Evolutionary conservation across 1,140 invertebrate species (phyloP).

Genomic region (Saccostrea glomerata): DNA sequence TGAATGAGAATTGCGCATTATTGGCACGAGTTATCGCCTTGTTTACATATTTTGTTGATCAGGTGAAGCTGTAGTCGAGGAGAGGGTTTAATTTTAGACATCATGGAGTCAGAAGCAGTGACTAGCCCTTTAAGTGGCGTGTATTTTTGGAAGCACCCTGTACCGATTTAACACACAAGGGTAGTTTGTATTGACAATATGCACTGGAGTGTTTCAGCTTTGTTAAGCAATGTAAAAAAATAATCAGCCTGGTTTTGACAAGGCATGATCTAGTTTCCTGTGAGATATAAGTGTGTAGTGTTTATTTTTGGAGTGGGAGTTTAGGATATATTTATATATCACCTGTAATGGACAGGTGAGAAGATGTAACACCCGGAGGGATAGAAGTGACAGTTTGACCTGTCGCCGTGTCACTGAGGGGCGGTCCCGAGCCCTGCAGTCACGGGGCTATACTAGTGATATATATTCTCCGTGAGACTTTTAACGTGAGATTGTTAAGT

Average conservation of each 20-base stretch:
- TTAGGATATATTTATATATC: neutral
- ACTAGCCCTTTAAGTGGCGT: neutral
- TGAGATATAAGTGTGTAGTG: neutral
- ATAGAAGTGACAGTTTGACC: neutral
- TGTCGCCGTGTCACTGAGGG: neutral
- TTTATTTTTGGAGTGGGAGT: neutral
- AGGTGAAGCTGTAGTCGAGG: neutral
- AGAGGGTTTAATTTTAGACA: constrained; percentile 14
- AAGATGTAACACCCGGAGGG: neutral
- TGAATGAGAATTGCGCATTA: constrained; percentile 28
- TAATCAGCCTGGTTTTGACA: neutral
- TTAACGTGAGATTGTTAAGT: neutral
- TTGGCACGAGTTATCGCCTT: neutral
- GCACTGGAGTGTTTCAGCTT: neutral
- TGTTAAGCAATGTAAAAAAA: constrained; percentile 1
- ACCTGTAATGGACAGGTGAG: constrained; percentile 8
- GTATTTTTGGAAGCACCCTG: constrained; percentile 35
- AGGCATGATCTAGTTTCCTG: neutral
- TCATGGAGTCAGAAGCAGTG: neutral
- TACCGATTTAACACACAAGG: neutral
- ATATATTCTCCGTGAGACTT: neutral
- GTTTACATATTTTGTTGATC: constrained; percentile 30
- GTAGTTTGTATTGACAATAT: constrained; percentile 12
- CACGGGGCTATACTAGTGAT: neutral
- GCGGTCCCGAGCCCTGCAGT: neutral